phyloP scores from a whole-genome alignment of 2,113 vertebrate species.

The Reinhardtius hippoglossoides region DNA sequence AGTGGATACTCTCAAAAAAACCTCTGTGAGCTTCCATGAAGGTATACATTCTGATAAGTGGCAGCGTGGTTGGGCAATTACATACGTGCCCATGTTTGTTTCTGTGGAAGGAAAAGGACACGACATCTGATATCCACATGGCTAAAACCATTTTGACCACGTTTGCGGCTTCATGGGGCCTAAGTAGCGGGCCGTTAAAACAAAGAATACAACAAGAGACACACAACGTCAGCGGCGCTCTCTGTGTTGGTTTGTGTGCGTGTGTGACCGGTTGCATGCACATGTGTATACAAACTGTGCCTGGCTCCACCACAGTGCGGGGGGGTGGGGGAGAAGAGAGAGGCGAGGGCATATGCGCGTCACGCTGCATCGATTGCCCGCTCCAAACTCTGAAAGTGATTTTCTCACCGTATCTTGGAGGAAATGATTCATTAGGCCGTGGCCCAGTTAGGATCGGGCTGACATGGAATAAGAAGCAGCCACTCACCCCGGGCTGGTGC shows the following conservation, averaged over 20 bases:
- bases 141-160: slow-evolving; percentile 58
- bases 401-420: slow-evolving; percentile 74
- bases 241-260: slow-evolving; percentile 36
- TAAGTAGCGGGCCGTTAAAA: slow-evolving; percentile 48
- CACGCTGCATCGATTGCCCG: slow-evolving; percentile 40
- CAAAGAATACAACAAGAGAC: slow-evolving; percentile 42
- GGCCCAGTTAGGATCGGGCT: slow-evolving; percentile 68
- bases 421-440: slow-evolving; percentile 80
- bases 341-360: slow-evolving; percentile 33
- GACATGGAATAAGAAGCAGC: slow-evolving; percentile 78
- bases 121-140: slow-evolving; percentile 72
- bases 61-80: slow-evolving; percentile 21
- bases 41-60: slow-evolving; percentile 14
- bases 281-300: slow-evolving; percentile 54
- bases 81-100: slow-evolving; percentile 11
- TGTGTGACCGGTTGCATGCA: slow-evolving; percentile 46
- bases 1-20: slow-evolving; percentile 14
- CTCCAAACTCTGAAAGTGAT: slow-evolving; percentile 72
- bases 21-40: slow-evolving; percentile 9
- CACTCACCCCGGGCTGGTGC: slow-evolving; percentile 63
- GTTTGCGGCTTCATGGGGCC: slow-evolving; percentile 46
- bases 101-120: slow-evolving; percentile 12
- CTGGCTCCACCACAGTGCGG: slow-evolving; percentile 46
- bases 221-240: slow-evolving; percentile 10
- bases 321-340: slow-evolving; percentile 5